Base-by-base conservation (phyloP, 2,888 invertebrate species). In the Muschampia staudingeri region DNA sequence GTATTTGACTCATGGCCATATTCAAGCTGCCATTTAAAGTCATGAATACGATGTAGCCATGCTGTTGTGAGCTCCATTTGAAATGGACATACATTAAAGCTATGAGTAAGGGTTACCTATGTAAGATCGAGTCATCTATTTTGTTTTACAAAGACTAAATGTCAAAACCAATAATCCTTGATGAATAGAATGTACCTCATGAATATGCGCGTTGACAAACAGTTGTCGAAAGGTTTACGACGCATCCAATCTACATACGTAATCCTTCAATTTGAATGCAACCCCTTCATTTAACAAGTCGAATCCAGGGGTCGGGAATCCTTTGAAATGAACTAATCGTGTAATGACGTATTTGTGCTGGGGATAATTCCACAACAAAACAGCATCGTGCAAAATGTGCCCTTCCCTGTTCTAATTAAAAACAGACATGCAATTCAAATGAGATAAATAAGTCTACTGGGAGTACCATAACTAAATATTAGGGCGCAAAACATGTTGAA, bases 321-420 rank as follows among this genome's bases (percentile, higher is more conserved):
- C 94, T 94, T 94, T 93, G 89, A 90, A 92, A 91, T 87, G 89
- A 89, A 87, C 92, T 94, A 94, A 95, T 95, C 92, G 91, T 91
- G 90, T 94, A 92, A 94, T 93, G 88, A 89, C 84, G 91, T 93
- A 91, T 94, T 95, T 94, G 85, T 44, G 44, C 85, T 86, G 88
- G 88, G 90, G 93, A 91, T 91, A 91, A 91, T 88, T 83, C 83
- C 88, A 87, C 83, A 92, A 91, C 92, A 94, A 93, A 91, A 75
- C 67, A 56, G 48, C 82, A 86, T 84, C 88, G 88, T 90, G 87
- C 88, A 81, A 82, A 85, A 81, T 83, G 82, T 67, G 71, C 82
- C 73, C 40, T 30, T 52, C 4, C 40, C 25, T 69, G 42, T 76
- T 80, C 42, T 80, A 42, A 80, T 80, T 75, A 80, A 73, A 70